Percentiles rank a stretch among this genome's conserved stretches.
Evolutionary conservation across 2,888 invertebrate species (phyloP).

Genomic region (Plagodis dolabraria): DNA sequence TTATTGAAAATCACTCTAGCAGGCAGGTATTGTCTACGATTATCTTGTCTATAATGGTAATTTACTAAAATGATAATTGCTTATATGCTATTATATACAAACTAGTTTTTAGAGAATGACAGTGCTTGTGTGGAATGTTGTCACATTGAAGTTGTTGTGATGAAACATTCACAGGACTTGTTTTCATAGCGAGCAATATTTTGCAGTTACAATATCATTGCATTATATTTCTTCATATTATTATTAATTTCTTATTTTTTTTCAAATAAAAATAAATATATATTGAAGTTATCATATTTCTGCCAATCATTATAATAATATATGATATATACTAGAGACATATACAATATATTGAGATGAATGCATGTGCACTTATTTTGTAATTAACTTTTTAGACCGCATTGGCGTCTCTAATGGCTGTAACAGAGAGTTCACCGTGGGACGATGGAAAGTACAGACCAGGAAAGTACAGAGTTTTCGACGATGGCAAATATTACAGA

Average conservation of each 20-base stretch:
- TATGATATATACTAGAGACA: no score
- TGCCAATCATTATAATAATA: no score
- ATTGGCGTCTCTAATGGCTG: conserved; percentile 50
- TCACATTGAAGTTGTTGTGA: conserved; percentile 1
- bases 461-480: conserved; percentile 57
- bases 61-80: conserved; percentile 18
- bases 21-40: conserved; percentile 7
- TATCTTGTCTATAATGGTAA: conserved; percentile 14
- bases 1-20: conserved; percentile 14
- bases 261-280: no score
- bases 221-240: no score
- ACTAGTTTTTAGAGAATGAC: conserved; percentile 25
- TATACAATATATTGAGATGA: conserved; percentile 1
- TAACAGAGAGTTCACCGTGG: conserved; percentile 56
- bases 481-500: conserved; percentile 76
- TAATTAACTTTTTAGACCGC: conserved; percentile 1
- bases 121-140: conserved; percentile 35
- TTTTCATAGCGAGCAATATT: neutral
- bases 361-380: neutral
- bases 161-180: conserved; percentile 9
- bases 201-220: no score
- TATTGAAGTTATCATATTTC: no score
- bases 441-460: conserved; percentile 71
- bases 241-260: no score
- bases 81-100: conserved; percentile 20